Evolutionary conservation across 2,113 vertebrate species (phyloP).

Genomic region (Malurus melanocephalus): DNA sequence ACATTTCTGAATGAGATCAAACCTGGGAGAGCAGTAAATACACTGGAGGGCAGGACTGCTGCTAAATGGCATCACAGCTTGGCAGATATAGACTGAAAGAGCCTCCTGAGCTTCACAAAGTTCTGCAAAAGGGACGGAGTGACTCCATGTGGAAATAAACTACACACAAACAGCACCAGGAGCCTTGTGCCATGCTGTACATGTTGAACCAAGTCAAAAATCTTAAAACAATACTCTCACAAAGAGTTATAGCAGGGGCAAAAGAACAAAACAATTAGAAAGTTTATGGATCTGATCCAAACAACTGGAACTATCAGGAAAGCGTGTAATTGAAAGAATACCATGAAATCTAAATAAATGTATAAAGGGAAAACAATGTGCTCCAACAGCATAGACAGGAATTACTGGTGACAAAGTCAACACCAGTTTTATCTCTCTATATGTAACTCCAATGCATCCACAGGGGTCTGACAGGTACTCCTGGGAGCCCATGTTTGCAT

Average conservation of each 20-base stretch:
- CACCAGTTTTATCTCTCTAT: not conserved
- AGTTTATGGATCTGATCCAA: not conserved
- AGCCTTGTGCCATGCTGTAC: not conserved
- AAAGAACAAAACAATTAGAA: not conserved
- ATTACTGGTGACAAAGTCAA: not conserved
- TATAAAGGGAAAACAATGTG: not conserved
- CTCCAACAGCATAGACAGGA: not conserved
- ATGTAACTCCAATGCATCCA: not conserved
- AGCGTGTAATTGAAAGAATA: not conserved
- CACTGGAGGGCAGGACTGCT: rapidly evolving
- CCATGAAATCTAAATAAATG: not conserved
- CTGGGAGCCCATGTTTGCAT: not conserved
- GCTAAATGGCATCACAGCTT: not conserved
- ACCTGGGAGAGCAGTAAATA: not conserved
- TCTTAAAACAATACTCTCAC: not conserved
- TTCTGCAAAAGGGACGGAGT: not conserved
- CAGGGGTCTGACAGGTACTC: not conserved
- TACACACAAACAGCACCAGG: not conserved
- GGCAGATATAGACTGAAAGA: not conserved
- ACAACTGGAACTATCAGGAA: not conserved
- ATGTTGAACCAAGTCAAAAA: not conserved
- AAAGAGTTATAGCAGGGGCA: not conserved
- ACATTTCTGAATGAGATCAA: not conserved
- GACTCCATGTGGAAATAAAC: not conserved
- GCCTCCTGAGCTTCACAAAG: not conserved